These are phyloP conservation scores for Xylota sylvarum DNA, from an alignment of 2,888 invertebrate genomes.

Conservation along the genomic window DNA sequence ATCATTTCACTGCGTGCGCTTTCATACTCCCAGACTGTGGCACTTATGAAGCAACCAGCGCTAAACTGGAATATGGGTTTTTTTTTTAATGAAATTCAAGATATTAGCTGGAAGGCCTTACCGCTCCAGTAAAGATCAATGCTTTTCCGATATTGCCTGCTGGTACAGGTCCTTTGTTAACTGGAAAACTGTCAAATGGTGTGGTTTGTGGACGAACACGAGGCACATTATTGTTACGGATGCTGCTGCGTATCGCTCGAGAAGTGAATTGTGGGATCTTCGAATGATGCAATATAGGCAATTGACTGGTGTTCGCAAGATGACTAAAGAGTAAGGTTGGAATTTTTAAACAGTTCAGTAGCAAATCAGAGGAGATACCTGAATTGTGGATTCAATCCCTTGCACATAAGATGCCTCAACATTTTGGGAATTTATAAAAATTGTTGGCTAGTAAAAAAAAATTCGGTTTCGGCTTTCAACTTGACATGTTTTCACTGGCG, in stretches of 20 bases:
- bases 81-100: neutral
- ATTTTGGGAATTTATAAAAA: slow-evolving; percentile 37
- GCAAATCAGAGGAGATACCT: slow-evolving; percentile 27
- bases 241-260: slow-evolving; percentile 60
- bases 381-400: slow-evolving; percentile 29
- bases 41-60: slow-evolving; percentile 89
- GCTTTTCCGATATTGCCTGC: slow-evolving; percentile 81
- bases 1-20: slow-evolving; percentile 82
- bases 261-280: slow-evolving; percentile 68
- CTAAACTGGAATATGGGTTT: slow-evolving; percentile 86
- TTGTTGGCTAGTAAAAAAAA: neutral
- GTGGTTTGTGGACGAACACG: slow-evolving; percentile 61
- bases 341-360: neutral
- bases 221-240: slow-evolving; percentile 32
- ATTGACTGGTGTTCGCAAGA: slow-evolving; percentile 16
- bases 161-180: slow-evolving; percentile 79
- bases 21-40: slow-evolving; percentile 96
- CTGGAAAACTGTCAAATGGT: slow-evolving; percentile 73
- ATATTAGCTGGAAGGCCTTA: slow-evolving; percentile 71
- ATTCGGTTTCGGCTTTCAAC: slow-evolving; percentile 21
- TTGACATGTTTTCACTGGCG: slow-evolving; percentile 54
- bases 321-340: neutral
- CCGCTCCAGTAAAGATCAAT: slow-evolving; percentile 82
- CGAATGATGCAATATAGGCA: slow-evolving; percentile 70
- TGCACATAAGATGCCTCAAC: slow-evolving; percentile 45